phyloP scores from a whole-genome alignment of 2,888 invertebrate genomes.

The Zhengitettix transpicula region DNA sequence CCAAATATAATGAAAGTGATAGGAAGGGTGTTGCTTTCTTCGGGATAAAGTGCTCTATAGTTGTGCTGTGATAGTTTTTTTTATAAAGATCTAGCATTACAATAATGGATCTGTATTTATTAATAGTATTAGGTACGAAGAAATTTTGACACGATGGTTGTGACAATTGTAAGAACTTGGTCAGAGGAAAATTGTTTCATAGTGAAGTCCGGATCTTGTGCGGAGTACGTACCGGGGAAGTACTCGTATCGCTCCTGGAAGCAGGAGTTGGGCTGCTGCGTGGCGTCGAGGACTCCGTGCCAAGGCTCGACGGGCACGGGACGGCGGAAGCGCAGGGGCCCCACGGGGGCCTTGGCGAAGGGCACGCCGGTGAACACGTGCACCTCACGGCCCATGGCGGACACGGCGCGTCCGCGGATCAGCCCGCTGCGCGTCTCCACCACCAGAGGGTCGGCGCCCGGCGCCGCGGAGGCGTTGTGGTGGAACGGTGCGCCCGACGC shows the following conservation, averaged over 20 bases:
- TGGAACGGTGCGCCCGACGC: background rate
- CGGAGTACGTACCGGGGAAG: constrained; percentile 42
- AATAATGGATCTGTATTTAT: too few relatives aligned
- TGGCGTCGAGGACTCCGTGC: constrained; percentile 73
- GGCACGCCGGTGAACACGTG: constrained; percentile 82
- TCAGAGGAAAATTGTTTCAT: too few relatives aligned
- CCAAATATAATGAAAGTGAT: too few relatives aligned
- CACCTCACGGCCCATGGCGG: constrained; percentile 64
- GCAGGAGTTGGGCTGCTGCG: constrained; percentile 68
- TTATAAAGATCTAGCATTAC: too few relatives aligned
- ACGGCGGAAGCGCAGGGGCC: constrained; percentile 59
- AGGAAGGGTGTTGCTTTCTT: too few relatives aligned
- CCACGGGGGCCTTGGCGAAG: constrained; percentile 78
- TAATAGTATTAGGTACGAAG: too few relatives aligned
- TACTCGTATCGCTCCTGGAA: constrained; percentile 78
- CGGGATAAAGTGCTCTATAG: too few relatives aligned
- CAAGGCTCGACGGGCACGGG: constrained; percentile 76
- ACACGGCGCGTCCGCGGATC: constrained; percentile 62
- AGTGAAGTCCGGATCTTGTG: too few relatives aligned
- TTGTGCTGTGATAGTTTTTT: too few relatives aligned
- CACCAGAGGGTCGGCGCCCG: constrained; percentile 51
- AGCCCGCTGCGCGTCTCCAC: constrained; percentile 71
- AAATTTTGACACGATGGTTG: too few relatives aligned
- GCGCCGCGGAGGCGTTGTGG: constrained; percentile 9
- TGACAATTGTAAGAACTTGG: too few relatives aligned